These are phyloP conservation scores for Vulpes lagopus DNA, from an alignment of 2,113 vertebrate species.

Conservation along the genomic window DNA sequence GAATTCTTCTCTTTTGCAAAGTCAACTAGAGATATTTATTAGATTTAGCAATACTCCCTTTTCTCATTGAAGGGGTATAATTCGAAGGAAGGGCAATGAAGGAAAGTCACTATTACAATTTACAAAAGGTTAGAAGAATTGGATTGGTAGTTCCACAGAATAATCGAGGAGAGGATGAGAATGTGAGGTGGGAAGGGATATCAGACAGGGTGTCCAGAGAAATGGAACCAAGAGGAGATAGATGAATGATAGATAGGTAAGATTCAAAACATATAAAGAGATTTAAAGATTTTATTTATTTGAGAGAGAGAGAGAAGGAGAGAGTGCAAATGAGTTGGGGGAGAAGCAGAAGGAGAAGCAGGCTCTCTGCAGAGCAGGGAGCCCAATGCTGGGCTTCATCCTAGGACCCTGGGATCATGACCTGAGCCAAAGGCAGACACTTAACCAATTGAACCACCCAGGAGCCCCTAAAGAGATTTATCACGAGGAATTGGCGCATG, in stretches of 20 bases:
- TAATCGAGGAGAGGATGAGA: neutral
- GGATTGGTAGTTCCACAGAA: neutral
- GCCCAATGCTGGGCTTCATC: fast-evolving
- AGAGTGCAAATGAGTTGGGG: neutral
- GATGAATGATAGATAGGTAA: neutral
- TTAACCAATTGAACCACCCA: neutral
- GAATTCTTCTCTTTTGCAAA: neutral
- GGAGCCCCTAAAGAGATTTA: neutral
- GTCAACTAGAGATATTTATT: conserved; percentile 34
- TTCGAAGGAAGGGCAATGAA: neutral
- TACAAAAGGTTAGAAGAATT: neutral
- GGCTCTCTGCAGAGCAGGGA: neutral
- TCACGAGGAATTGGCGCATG: neutral
- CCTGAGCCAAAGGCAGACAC: neutral
- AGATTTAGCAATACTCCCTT: neutral
- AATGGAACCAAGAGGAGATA: neutral
- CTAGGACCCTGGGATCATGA: neutral
- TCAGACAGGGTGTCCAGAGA: neutral
- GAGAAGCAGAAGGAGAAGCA: neutral
- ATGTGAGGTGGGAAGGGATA: neutral
- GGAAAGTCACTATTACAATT: neutral
- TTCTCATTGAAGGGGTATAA: neutral
- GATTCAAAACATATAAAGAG: neutral
- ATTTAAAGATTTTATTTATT: neutral
- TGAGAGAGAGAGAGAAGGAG: neutral